Conservation (phyloP, 30 jellyfish, hydroid and myxozoan species). For the Hydractinia echinata region DNA sequence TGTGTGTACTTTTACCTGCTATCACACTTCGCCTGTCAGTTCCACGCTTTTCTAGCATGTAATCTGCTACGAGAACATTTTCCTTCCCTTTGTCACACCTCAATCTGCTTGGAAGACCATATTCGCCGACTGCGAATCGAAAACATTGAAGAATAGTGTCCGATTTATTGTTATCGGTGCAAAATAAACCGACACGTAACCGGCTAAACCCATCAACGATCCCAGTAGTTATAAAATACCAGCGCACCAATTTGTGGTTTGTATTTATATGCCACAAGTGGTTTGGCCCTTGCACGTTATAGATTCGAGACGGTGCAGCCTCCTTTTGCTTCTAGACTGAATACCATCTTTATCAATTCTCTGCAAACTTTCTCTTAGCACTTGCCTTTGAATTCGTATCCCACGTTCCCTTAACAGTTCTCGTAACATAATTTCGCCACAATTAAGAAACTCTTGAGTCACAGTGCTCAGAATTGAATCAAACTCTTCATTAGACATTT, state of each 20-base stretch:
- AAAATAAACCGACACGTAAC: not conserved
- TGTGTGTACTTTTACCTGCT: no score
- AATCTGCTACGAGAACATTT: slow-evolving; percentile 23
- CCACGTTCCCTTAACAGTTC: not conserved
- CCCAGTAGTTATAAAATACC: no score
- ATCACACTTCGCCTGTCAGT: no score
- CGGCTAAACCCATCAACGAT: slow-evolving; percentile 11
- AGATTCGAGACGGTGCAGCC: slow-evolving; percentile 38
- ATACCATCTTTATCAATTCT: slow-evolving; percentile 16
- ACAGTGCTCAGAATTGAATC: no score
- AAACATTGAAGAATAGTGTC: slow-evolving; percentile 24
- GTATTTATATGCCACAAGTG: no score
- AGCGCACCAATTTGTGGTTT: no score
- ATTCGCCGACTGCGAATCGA: not conserved
- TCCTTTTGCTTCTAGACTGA: slow-evolving; percentile 15
- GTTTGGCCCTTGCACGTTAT: slow-evolving; percentile 45
- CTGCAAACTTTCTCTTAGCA: not conserved
- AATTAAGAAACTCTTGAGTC: not conserved
- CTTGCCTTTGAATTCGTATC: not conserved
- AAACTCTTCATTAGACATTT: no score
- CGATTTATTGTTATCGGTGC: slow-evolving; percentile 27
- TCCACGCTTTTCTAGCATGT: no score
- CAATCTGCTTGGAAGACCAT: slow-evolving; percentile 29
- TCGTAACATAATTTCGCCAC: not conserved
- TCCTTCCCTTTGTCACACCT: slow-evolving; percentile 35